Conservation (phyloP, 2,113 vertebrate species). For the Embiotoca jacksoni region DNA sequence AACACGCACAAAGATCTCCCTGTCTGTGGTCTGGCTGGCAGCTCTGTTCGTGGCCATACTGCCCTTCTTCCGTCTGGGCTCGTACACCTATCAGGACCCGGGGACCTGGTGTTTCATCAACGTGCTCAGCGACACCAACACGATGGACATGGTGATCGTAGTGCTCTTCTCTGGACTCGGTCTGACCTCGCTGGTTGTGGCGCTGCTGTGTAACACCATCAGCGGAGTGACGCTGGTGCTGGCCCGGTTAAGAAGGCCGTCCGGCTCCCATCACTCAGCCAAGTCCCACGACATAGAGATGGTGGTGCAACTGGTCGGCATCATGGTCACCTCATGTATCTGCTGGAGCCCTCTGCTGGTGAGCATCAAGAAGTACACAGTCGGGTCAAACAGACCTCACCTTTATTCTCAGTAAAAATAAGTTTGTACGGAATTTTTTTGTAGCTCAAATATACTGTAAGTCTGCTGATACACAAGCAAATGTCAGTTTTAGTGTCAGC, state of each 20-base stretch:
- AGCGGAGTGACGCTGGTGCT: slow-evolving; percentile 88
- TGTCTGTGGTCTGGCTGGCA: slow-evolving; percentile 80
- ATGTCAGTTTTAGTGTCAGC: too few relatives aligned
- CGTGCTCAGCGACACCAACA: slow-evolving; percentile 74
- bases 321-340: slow-evolving; percentile 91
- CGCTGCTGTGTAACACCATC: slow-evolving; percentile 90
- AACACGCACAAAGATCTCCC: slow-evolving; percentile 83
- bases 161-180: slow-evolving; percentile 88
- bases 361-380: slow-evolving; percentile 64
- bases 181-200: slow-evolving; percentile 83
- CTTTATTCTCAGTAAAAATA: background rate
- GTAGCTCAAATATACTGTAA: too few relatives aligned
- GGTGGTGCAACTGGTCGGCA: slow-evolving; percentile 92
- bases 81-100: slow-evolving; percentile 87
- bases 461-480: too few relatives aligned
- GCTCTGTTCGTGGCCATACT: slow-evolving; percentile 88
- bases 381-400: background rate
- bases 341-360: slow-evolving; percentile 95
- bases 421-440: background rate
- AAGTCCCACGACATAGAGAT: slow-evolving; percentile 92
- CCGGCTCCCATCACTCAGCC: slow-evolving; percentile 76
- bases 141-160: slow-evolving; percentile 84
- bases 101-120: slow-evolving; percentile 92
- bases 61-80: slow-evolving; percentile 86
- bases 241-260: slow-evolving; percentile 84